Percentiles rank a stretch among this genome's conserved stretches.
Conservation (phyloP, 2,888 invertebrate species). For the Balanococcus diminutus region DNA sequence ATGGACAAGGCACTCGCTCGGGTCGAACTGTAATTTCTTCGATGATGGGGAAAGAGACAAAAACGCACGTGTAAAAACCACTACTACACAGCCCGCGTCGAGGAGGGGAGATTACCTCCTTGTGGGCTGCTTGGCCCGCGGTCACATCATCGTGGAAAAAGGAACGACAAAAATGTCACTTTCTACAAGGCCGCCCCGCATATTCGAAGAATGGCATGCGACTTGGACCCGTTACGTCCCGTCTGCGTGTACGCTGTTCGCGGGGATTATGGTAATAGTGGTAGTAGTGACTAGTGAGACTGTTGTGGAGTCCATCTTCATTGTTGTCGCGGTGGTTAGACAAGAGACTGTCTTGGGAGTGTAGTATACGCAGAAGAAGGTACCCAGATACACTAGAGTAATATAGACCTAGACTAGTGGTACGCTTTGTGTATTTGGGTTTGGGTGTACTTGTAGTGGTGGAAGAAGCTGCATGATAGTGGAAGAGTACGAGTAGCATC, state of each 20-base stretch:
- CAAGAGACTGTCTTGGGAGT: no score
- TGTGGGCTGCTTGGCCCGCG: background rate
- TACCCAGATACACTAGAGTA: no score
- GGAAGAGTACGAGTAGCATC: background rate
- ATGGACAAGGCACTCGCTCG: no score
- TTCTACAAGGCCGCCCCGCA: conserved; percentile 9
- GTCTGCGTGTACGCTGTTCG: background rate
- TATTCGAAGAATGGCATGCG: conserved; percentile 30
- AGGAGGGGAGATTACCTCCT: background rate
- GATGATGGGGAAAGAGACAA: background rate
- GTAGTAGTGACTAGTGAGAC: background rate
- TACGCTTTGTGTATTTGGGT: no score
- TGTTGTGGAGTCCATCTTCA: no score
- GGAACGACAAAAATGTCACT: conserved; percentile 46
- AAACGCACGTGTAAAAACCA: background rate
- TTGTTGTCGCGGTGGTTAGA: background rate
- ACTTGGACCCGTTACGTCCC: background rate
- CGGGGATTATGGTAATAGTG: background rate
- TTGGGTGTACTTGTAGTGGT: no score
- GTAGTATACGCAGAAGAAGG: no score
- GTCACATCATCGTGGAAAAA: background rate
- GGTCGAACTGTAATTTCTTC: no score
- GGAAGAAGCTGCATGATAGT: no score
- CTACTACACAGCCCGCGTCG: background rate
- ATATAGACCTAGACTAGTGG: no score